phyloP scores from a whole-genome alignment of 2,888 invertebrate species.

The Plagodis pulveraria region DNA sequence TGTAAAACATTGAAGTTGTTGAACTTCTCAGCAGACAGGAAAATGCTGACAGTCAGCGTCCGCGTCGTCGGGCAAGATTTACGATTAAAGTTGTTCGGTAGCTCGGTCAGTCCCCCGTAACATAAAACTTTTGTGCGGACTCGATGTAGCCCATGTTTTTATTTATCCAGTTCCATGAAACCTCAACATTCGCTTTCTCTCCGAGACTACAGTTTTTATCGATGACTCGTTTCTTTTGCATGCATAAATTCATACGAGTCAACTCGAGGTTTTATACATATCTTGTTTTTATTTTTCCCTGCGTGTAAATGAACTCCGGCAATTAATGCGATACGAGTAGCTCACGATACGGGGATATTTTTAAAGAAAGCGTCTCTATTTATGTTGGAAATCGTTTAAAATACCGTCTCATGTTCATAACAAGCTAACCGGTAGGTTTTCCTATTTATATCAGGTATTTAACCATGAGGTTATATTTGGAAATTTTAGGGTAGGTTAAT shows the following conservation, averaged over 20 bases:
- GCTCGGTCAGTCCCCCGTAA: slow-evolving; percentile 60
- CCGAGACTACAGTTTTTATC: slow-evolving; percentile 50
- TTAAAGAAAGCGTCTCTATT: slow-evolving; percentile 28
- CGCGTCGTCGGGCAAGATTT: slow-evolving; percentile 49
- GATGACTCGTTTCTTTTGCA: slow-evolving; percentile 53
- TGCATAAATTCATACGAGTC: slow-evolving; percentile 49
- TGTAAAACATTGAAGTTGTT: slow-evolving; percentile 57
- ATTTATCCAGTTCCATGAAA: slow-evolving; percentile 47
- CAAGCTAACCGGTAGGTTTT: slow-evolving; percentile 32
- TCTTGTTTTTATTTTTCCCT: slow-evolving; percentile 46
- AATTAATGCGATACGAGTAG: slow-evolving; percentile 31
- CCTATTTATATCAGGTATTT: slow-evolving; percentile 45
- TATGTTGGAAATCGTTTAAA: slow-evolving; percentile 39
- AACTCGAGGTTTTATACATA: slow-evolving; percentile 39
- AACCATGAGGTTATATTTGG: slow-evolving; percentile 48
- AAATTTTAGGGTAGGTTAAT: slow-evolving; percentile 62
- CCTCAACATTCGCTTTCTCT: slow-evolving; percentile 50
- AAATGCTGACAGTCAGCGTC: slow-evolving; percentile 55
- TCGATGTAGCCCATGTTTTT: slow-evolving; percentile 41
- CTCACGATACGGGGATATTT: slow-evolving; percentile 20
- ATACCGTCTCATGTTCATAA: slow-evolving; percentile 40
- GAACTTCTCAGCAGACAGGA: slow-evolving; percentile 60
- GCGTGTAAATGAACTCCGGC: slow-evolving; percentile 34
- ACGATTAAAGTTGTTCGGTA: slow-evolving; percentile 53
- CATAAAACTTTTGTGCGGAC: slow-evolving; percentile 49